Evolutionary conservation across 2,797 vertebrate genomes (phyloP).

Genomic region (Peromyscus aztecus): DNA sequence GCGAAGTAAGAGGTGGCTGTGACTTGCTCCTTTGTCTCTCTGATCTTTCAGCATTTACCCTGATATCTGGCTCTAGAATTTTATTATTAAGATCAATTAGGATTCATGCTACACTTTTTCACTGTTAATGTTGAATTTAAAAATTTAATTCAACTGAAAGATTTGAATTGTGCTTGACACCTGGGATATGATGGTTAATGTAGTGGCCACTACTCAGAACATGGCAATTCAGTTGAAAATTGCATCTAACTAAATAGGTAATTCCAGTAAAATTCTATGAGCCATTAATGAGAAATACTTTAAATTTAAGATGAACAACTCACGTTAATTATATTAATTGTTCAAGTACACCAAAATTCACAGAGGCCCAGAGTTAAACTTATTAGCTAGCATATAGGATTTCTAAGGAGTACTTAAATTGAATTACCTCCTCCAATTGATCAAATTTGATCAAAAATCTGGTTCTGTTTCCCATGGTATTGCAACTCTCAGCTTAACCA

Average conservation of each 20-base stretch:
- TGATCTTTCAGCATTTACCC: too few relatives aligned
- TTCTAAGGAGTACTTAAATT: neutral
- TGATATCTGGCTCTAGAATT: too few relatives aligned
- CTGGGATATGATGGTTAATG: neutral
- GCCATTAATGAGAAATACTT: conserved; percentile 11
- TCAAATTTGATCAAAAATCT: conserved; percentile 6
- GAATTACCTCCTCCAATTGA: neutral
- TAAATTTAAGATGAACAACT: neutral
- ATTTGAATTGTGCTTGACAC: neutral
- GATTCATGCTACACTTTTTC: neutral
- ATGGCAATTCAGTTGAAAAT: neutral
- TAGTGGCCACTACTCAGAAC: neutral
- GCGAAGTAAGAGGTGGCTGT: too few relatives aligned
- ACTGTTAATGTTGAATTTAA: neutral
- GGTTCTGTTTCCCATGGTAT: neutral
- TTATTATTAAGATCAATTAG: too few relatives aligned
- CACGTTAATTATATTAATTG: conserved; percentile 13
- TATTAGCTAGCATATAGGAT: neutral
- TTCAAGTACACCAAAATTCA: neutral
- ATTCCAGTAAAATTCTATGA: conserved; percentile 18
- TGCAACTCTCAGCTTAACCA: conserved; percentile 13
- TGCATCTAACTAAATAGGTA: neutral
- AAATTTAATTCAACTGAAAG: neutral
- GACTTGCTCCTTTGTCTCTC: too few relatives aligned
- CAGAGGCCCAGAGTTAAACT: neutral